A percentile compares a stretch with the other conserved stretches of the same genome.
Evolutionary conservation across 2,113 vertebrate species (phyloP).

Genomic region (Pygoscelis antarcticus): DNA sequence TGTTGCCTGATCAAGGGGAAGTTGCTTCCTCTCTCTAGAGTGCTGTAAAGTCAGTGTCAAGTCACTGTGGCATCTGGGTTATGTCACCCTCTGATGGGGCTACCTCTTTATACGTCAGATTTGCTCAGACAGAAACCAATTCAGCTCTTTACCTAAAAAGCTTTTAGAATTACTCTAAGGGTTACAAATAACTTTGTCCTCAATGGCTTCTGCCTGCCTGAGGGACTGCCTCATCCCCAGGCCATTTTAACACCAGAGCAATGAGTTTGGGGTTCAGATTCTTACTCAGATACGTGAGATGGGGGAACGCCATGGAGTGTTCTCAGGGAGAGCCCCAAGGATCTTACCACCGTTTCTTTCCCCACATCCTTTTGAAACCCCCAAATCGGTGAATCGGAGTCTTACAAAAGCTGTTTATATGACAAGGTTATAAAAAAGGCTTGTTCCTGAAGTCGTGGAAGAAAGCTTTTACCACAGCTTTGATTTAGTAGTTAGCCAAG

Average conservation of each 20-base stretch:
- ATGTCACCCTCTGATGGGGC: constrained; percentile 33
- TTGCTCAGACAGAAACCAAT: background rate
- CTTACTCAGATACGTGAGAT: background rate
- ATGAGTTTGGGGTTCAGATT: background rate
- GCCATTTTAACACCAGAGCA: background rate
- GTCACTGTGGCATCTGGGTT: constrained; percentile 53
- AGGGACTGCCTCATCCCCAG: background rate
- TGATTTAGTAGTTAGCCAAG: background rate
- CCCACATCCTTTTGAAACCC: background rate
- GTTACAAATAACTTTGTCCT: background rate
- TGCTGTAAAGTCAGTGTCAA: constrained; percentile 59
- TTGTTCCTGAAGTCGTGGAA: background rate
- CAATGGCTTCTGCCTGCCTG: background rate
- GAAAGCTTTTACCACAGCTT: background rate
- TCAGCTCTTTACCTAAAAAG: background rate
- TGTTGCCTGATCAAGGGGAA: constrained; percentile 64
- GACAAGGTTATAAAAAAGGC: background rate
- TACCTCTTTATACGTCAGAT: background rate
- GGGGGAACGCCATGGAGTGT: background rate
- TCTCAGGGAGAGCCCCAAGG: background rate
- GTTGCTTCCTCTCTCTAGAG: constrained; percentile 43
- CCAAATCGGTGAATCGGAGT: background rate
- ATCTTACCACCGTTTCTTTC: background rate
- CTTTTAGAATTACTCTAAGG: background rate
- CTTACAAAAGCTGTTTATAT: background rate